phyloP scores from a whole-genome alignment of 2,797 vertebrate species.

The Neosalanx taihuensis region DNA sequence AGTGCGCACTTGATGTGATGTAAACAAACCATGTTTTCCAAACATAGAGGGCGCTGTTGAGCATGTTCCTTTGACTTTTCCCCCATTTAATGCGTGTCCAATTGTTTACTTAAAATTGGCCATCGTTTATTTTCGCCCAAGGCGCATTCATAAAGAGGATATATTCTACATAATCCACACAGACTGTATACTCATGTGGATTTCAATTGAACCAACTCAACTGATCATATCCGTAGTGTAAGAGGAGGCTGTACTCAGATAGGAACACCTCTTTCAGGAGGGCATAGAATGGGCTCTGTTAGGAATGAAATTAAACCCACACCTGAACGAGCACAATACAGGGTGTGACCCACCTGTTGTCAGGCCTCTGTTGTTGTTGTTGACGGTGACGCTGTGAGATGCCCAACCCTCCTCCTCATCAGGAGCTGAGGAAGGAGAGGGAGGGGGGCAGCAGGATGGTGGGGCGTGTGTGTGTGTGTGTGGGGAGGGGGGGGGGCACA shows the following conservation, averaged over 20 bases:
- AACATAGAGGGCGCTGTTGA: slow-evolving; percentile 55
- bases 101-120: not conserved
- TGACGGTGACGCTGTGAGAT: slow-evolving; percentile 19
- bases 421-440: slow-evolving; percentile 1
- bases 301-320: slow-evolving; percentile 33
- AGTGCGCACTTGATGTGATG: slow-evolving; percentile 70
- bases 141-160: not conserved
- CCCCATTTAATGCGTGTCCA: not conserved
- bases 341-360: slow-evolving; percentile 38
- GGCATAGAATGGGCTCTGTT: slow-evolving; percentile 25
- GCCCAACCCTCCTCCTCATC: slow-evolving; percentile 13
- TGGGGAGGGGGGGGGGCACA: slow-evolving; percentile 10
- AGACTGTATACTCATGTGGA: not conserved
- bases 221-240: too few relatives aligned
- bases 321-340: slow-evolving; percentile 39
- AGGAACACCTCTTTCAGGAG: slow-evolving; percentile 14
- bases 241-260: too few relatives aligned
- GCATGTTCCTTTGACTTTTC: slow-evolving; percentile 4
- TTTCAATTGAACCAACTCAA: not conserved
- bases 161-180: not conserved
- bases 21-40: slow-evolving; percentile 51
- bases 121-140: not conserved
- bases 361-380: slow-evolving; percentile 33
- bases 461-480: too few relatives aligned
- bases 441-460: not conserved